Conservation (phyloP, 2,113 vertebrate genomes). For the Ancistrus triradiatus region DNA sequence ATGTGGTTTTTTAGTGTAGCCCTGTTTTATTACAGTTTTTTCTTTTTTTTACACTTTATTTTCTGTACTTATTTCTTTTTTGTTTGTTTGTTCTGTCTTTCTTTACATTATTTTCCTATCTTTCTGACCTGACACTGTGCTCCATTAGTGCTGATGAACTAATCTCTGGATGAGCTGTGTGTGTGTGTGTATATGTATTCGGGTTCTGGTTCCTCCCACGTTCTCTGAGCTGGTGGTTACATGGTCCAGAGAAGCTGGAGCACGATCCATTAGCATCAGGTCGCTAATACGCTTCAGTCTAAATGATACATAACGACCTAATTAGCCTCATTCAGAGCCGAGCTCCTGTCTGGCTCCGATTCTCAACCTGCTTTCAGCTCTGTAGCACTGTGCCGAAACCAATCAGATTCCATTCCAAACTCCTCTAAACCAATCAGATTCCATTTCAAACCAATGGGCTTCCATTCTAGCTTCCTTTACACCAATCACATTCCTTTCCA, state of each 20-base stretch:
- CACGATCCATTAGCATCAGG: constrained; percentile 6
- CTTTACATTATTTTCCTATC: no score
- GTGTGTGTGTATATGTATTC: no score
- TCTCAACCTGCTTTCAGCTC: background rate
- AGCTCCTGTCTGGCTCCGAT: background rate
- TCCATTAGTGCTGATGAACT: no score
- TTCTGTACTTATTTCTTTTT: no score
- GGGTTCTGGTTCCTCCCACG: background rate
- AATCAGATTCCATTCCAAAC: background rate
- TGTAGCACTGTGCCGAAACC: background rate
- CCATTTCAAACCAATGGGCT: background rate
- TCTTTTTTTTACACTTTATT: no score
- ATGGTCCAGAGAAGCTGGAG: constrained; percentile 13
- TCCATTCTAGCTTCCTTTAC: no score
- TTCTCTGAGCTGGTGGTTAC: background rate
- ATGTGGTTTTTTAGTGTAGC: no score
- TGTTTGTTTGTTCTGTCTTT: no score
- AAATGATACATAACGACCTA: constrained; percentile 28
- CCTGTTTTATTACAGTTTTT: no score
- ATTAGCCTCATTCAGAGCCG: constrained; percentile 23
- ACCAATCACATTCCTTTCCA: no score
- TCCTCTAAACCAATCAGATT: background rate
- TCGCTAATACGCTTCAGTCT: constrained; percentile 3
- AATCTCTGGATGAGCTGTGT: no score
- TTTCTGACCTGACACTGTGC: no score